Evolutionary conservation across 1,140 invertebrate species (phyloP).

Genomic region (Myzus persicae): DNA sequence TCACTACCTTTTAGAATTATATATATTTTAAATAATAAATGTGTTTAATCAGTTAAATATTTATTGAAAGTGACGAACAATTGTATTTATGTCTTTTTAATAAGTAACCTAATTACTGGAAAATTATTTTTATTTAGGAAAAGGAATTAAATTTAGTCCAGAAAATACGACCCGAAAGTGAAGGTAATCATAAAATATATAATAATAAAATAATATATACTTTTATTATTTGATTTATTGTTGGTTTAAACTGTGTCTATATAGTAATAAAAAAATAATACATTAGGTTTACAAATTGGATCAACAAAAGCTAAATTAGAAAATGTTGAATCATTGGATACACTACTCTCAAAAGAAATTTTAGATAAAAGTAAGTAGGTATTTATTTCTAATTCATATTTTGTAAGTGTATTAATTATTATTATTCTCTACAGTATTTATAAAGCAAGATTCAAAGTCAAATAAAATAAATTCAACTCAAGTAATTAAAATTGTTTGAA

Average conservation of each 20-base stretch:
- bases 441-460: not conserved
- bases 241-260: not conserved
- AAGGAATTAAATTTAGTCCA: constrained; percentile 23
- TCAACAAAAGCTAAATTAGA: constrained; percentile 64
- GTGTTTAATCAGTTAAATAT: not conserved
- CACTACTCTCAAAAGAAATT: constrained; percentile 42
- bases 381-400: not conserved
- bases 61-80: not conserved
- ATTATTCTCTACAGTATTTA: constrained; percentile 14
- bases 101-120: not conserved
- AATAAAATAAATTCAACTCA: not conserved
- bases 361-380: constrained; percentile 41
- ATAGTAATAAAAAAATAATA: not conserved
- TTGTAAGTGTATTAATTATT: not conserved
- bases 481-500: not conserved
- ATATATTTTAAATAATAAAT: not conserved
- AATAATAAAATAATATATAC: not conserved
- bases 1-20: not conserved
- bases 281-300: constrained; percentile 60
- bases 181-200: constrained; percentile 27
- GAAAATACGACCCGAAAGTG: not conserved
- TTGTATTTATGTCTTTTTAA: not conserved
- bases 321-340: constrained; percentile 62
- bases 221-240: not conserved
- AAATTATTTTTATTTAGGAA: constrained; percentile 28